Percentiles rank a stretch among this genome's conserved stretches.
Evolutionary conservation across 2,888 invertebrate species (phyloP).

Genomic region (Rhamnusium bicolor): DNA sequence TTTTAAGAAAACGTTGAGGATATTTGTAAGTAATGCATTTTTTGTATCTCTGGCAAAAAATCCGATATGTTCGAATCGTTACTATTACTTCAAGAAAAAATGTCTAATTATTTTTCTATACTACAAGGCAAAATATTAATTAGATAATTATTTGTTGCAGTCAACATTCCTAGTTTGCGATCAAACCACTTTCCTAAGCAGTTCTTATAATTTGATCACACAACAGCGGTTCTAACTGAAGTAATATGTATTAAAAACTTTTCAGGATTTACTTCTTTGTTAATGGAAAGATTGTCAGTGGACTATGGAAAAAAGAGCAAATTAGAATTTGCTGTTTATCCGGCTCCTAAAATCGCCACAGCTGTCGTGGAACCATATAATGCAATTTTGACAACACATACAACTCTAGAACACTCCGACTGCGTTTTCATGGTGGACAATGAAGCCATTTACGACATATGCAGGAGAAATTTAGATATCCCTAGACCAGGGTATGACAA

Average conservation of each 20-base stretch:
- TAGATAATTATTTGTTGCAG: too few species aligned
- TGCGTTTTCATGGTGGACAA: conserved; percentile 94
- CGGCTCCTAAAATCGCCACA: conserved; percentile 75
- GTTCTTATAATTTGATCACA: too few species aligned
- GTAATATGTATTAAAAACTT: background rate
- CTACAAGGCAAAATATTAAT: too few species aligned
- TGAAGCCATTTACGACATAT: conserved; percentile 89
- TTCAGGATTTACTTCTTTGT: conserved; percentile 83
- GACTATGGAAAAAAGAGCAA: conserved; percentile 89
- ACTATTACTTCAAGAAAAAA: too few species aligned
- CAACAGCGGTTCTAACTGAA: background rate
- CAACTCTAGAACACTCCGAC: conserved; percentile 87
- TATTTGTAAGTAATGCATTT: too few species aligned
- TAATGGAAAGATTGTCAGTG: conserved; percentile 85
- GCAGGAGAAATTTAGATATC: conserved; percentile 86
- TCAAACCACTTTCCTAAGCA: too few species aligned
- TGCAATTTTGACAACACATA: conserved; percentile 79
- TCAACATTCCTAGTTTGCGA: too few species aligned
- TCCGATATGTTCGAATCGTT: too few species aligned
- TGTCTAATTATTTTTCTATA: too few species aligned
- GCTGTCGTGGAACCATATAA: conserved; percentile 77
- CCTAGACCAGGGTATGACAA: conserved; percentile 90
- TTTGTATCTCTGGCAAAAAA: too few species aligned
- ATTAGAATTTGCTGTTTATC: conserved; percentile 87
- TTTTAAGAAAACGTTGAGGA: too few species aligned